These are phyloP conservation scores for Drosophila chauvacae DNA, from an alignment of 1,140 invertebrate genomes.

Conservation along the genomic window DNA sequence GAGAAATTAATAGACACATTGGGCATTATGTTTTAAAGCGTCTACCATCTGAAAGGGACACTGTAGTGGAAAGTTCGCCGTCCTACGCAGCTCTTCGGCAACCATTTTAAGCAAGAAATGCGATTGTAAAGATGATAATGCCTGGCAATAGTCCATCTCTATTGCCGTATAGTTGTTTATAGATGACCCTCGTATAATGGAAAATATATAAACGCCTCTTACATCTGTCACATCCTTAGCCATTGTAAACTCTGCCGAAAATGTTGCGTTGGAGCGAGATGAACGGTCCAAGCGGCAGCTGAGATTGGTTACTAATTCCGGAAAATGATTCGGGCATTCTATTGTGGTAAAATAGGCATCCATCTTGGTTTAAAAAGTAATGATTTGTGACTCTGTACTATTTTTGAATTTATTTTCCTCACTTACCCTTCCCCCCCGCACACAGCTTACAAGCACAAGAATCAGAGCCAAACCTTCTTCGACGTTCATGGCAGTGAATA, in stretches of 20 bases:
- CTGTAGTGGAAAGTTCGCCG: slow-evolving; percentile 33
- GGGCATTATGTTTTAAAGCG: neutral
- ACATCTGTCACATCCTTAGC: slow-evolving; percentile 10
- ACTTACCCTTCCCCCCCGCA: slow-evolving; percentile 14
- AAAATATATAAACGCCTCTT: slow-evolving; percentile 17
- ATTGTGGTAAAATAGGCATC: slow-evolving; percentile 18
- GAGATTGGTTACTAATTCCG: slow-evolving; percentile 10
- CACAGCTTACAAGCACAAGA: neutral
- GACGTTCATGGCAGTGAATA: slow-evolving; percentile 6
- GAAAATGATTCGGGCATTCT: slow-evolving; percentile 15
- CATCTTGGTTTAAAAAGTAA: neutral
- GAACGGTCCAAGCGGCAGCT: slow-evolving; percentile 13
- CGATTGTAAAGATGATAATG: slow-evolving; percentile 8
- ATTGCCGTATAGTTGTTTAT: slow-evolving; percentile 25
- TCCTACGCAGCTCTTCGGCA: slow-evolving; percentile 13
- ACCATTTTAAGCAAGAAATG: slow-evolving; percentile 28
- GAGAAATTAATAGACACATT: neutral
- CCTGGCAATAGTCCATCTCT: slow-evolving; percentile 35
- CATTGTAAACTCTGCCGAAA: slow-evolving; percentile 18
- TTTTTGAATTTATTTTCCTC: neutral
- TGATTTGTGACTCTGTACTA: neutral
- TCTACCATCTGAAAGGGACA: slow-evolving; percentile 49
- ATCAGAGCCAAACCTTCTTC: neutral
- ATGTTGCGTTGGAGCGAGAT: neutral
- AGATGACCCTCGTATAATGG: slow-evolving; percentile 1